Base-by-base conservation (phyloP, 2,113 vertebrate genomes). In the Hemichromis elongatus region DNA sequence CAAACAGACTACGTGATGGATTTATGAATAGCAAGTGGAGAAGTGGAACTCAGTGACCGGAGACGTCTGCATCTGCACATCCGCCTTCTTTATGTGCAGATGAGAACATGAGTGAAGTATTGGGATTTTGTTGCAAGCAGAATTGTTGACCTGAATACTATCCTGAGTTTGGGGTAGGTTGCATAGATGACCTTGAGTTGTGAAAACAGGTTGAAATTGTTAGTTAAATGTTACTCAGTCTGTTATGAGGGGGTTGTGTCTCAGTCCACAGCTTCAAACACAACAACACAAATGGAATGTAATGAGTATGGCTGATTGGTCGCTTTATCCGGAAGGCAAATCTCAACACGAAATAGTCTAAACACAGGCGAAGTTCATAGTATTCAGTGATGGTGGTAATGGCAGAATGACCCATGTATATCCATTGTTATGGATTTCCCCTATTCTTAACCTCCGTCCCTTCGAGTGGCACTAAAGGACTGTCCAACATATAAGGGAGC, bases 111-210 rank as follows among this genome's bases (percentile, higher is more conserved):
- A 21, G 61, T 37, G 33, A 33, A 66, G 37, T 63, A 57, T 52
- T 24, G 3, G 52, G 68, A 89, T 70, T 56, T 47, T 81, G 78
- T 40, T 63, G 75, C 53, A 77, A 77, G 47, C n/a, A 57, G 19
- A 89, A 16, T 35, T 11, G 47, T 81, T 56, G 30, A 50, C 61
- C 78, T 83, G 82, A 86, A 85, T 81, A 77, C 66, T 81, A 59
- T 92, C 89, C 93, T 93, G 91, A 91, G 92, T 87, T 89, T 45
- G 37, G 11, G 53, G 18, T 26, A 82, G 66, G 47, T 90, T 95
- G 91, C 94, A 94, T 93, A 94, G 90, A 88, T 82, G 86, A 61
- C 52, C 50, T 50, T 54, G 70, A 84, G 77, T 6, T 54, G 54
- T 53, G 33, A 78, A 35, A 86, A 53, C 28, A 37, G 42, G 7